These are phyloP conservation scores for Knipowitschia caucasica DNA, from an alignment of 2,797 vertebrate species.

Conservation along the genomic window DNA sequence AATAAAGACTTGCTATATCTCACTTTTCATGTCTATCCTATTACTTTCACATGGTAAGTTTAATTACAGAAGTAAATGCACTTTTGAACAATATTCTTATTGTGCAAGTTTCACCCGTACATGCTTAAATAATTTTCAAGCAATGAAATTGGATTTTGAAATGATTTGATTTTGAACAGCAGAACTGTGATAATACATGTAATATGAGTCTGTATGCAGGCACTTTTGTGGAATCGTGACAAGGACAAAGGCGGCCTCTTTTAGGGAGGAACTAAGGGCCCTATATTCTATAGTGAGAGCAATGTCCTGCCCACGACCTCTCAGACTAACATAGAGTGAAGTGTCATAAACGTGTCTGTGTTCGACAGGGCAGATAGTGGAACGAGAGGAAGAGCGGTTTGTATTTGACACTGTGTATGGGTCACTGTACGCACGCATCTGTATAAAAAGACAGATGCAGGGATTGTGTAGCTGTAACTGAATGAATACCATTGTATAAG, in stretches of 20 bases:
- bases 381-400: slow-evolving; percentile 30
- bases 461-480: slow-evolving; percentile 30
- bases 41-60: no score
- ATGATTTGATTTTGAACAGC: neutral
- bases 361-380: slow-evolving; percentile 3
- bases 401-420: slow-evolving; percentile 29
- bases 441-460: slow-evolving; percentile 43
- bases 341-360: slow-evolving; percentile 46
- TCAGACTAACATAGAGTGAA: slow-evolving; percentile 52
- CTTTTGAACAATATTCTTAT: no score
- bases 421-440: slow-evolving; percentile 37
- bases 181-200: no score
- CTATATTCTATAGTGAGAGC: slow-evolving; percentile 42
- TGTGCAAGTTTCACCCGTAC: no score
- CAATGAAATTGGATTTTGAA: no score
- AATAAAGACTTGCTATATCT: no score
- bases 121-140: no score
- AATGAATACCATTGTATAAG: slow-evolving; percentile 61
- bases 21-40: no score
- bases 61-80: no score
- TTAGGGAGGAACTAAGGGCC: slow-evolving; percentile 37
- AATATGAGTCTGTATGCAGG: no score
- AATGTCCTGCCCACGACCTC: slow-evolving; percentile 41
- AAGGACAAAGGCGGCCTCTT: slow-evolving; percentile 53
- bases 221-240: slow-evolving; percentile 20